Percentiles rank a stretch among this genome's conserved stretches.
phyloP scores from a whole-genome alignment of 2,888 invertebrate genomes.

The Deroplatys truncata region DNA sequence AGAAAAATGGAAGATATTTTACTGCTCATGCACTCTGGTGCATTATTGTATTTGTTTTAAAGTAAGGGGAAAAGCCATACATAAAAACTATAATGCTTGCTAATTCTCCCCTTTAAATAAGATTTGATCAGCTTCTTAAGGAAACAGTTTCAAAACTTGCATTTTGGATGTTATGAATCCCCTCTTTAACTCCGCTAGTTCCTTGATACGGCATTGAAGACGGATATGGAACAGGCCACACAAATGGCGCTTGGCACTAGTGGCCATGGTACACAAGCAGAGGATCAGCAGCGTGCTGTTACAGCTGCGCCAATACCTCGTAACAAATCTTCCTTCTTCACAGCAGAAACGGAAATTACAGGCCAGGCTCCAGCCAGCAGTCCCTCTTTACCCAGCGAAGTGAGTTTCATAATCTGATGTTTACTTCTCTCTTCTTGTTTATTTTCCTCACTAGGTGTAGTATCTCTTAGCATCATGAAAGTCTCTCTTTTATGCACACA shows the following conservation, averaged over 20 bases:
- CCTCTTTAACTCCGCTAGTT: constrained; percentile 51
- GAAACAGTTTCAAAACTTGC: neutral
- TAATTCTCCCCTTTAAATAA: no score
- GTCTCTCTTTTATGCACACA: neutral
- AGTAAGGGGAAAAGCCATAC: no score
- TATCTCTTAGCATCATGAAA: neutral
- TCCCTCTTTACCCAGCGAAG: constrained; percentile 10
- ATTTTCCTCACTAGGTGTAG: neutral
- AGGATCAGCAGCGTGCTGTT: neutral
- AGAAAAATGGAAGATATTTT: no score
- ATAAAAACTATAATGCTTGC: no score
- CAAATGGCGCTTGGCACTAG: constrained; percentile 43
- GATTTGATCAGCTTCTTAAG: no score
- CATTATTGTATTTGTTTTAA: no score
- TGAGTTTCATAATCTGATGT: neutral
- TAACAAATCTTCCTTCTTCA: constrained; percentile 19
- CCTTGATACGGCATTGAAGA: constrained; percentile 73
- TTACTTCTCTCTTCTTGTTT: neutral
- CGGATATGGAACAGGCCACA: constrained; percentile 61
- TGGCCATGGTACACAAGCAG: neutral
- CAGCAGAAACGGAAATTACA: constrained; percentile 11
- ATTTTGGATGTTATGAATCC: neutral
- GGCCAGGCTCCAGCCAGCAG: constrained; percentile 16
- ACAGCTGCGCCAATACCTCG: neutral
- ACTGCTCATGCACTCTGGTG: no score